Conservation (phyloP, 2,888 invertebrate genomes). For the Saturnia japonica region DNA sequence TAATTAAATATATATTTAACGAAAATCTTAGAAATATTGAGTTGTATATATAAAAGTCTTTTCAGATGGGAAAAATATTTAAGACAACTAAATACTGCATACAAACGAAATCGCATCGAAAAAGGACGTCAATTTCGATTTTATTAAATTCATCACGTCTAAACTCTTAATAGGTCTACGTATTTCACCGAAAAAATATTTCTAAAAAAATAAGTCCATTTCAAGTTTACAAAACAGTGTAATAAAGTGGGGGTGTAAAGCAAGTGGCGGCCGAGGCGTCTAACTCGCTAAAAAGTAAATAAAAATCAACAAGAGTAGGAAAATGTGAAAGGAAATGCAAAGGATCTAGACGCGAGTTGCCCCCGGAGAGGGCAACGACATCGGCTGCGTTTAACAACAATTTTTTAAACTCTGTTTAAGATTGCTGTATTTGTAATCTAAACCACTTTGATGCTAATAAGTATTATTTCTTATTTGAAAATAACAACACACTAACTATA, state of each 20-base stretch:
- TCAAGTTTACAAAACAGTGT: constrained; percentile 37
- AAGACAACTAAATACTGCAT: neutral
- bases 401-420: neutral
- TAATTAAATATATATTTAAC: neutral
- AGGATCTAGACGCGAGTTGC: constrained; percentile 54
- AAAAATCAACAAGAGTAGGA: constrained; percentile 51
- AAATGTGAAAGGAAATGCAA: constrained; percentile 62
- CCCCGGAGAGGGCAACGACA: constrained; percentile 32
- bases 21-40: too few species aligned
- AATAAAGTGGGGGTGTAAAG: constrained; percentile 50
- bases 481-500: neutral
- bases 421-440: neutral
- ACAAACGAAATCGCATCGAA: too few species aligned
- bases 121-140: neutral
- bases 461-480: neutral
- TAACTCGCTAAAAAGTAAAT: constrained; percentile 58
- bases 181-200: neutral
- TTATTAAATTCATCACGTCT: neutral
- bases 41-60: too few species aligned
- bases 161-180: neutral
- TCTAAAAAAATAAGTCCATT: constrained; percentile 12
- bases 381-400: neutral
- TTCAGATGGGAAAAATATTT: neutral
- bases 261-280: constrained; percentile 64
- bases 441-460: neutral